Conservation (phyloP, 2,888 invertebrate species). For the Ceratothoa steindachneri region DNA sequence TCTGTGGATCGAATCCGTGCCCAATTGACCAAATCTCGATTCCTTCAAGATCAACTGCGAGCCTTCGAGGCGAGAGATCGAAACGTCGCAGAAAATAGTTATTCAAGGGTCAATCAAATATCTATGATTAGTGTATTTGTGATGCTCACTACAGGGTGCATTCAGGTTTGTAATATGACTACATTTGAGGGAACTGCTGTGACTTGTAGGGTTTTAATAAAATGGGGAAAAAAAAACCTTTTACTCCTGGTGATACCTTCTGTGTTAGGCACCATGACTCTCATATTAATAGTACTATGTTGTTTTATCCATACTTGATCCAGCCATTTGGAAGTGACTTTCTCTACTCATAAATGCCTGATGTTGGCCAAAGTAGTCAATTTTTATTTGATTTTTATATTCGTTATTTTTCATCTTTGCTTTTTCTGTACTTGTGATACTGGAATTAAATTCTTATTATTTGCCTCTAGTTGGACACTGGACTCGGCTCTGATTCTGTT, state of each 20-base stretch:
- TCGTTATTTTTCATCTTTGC: no score
- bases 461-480: no score
- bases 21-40: constrained; percentile 61
- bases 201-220: background rate
- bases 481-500: no score
- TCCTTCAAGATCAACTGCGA: constrained; percentile 66
- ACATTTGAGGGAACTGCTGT: background rate
- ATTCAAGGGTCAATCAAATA: constrained; percentile 74
- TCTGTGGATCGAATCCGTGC: constrained; percentile 63
- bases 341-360: no score
- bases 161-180: constrained; percentile 54
- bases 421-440: no score
- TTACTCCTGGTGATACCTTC: background rate
- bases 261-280: no score
- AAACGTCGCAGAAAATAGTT: constrained; percentile 74
- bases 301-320: no score
- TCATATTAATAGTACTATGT: no score
- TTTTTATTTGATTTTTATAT: no score
- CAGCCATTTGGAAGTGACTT: no score
- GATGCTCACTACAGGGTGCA: constrained; percentile 67
- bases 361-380: no score
- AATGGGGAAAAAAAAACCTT: background rate
- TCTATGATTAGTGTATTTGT: constrained; percentile 68
- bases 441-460: no score
- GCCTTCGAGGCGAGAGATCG: constrained; percentile 76